These are phyloP conservation scores for Halictus rubicundus DNA, from an alignment of 1,140 invertebrate genomes.

Conservation along the genomic window DNA sequence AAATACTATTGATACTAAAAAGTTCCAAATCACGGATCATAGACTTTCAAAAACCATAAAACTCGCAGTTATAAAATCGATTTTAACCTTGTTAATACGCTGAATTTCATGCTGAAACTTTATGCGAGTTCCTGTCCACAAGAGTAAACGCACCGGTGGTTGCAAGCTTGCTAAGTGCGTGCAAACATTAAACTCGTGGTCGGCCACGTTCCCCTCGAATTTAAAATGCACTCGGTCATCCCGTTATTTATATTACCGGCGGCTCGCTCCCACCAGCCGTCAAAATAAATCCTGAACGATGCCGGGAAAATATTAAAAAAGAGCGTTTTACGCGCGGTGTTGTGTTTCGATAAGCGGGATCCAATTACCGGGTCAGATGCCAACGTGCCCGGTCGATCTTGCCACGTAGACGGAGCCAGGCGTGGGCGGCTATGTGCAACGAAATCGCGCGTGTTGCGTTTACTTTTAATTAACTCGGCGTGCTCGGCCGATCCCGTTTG, in stretches of 20 bases:
- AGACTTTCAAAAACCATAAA: too few relatives aligned
- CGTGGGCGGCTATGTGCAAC: background rate
- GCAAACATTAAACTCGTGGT: background rate
- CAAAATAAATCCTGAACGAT: background rate
- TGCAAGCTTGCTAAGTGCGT: background rate
- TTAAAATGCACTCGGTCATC: background rate
- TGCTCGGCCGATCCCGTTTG: constrained; percentile 24
- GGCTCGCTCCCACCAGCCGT: background rate
- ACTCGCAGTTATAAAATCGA: too few relatives aligned
- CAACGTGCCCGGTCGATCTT: background rate
- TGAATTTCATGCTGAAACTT: too few relatives aligned
- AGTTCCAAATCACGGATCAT: too few relatives aligned
- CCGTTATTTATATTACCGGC: too few relatives aligned
- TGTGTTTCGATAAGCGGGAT: constrained; percentile 3
- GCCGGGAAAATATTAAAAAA: constrained; percentile 1
- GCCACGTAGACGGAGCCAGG: background rate
- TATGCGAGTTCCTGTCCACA: too few relatives aligned
- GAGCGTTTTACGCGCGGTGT: background rate
- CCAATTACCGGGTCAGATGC: constrained; percentile 26
- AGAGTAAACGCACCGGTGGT: background rate
- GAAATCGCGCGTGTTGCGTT: constrained; percentile 39
- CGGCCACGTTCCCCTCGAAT: background rate
- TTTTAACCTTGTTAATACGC: too few relatives aligned
- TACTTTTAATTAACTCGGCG: constrained; percentile 62
- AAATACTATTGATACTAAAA: too few relatives aligned